phyloP scores from a whole-genome alignment of 2,888 invertebrate species.

The Caenorhabditis parvicauda region DNA sequence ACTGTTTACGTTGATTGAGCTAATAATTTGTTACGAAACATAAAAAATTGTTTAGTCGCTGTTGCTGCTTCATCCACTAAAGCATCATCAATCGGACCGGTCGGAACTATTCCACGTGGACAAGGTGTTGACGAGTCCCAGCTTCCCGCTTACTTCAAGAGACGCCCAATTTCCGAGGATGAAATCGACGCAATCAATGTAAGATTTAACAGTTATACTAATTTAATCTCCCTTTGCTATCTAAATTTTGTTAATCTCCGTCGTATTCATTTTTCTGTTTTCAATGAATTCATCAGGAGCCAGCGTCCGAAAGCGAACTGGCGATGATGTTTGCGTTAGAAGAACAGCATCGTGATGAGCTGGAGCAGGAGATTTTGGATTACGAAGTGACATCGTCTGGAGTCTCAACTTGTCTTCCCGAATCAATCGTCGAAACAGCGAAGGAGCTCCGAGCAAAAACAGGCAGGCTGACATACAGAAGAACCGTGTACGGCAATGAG shows the following conservation, averaged over 20 bases:
- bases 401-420: too few species aligned
- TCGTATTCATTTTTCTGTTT: slow-evolving; percentile 1
- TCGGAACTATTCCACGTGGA: slow-evolving; percentile 48
- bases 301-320: background rate
- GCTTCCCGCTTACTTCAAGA: slow-evolving; percentile 46
- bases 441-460: too few species aligned
- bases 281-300: background rate
- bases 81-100: slow-evolving; percentile 45
- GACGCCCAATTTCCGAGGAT: slow-evolving; percentile 45
- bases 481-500: slow-evolving; percentile 51
- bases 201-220: too few species aligned
- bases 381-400: too few species aligned
- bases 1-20: too few species aligned
- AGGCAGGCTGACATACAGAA: slow-evolving; percentile 36
- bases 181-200: slow-evolving; percentile 59
- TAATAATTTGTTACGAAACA: too few species aligned
- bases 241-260: slow-evolving; percentile 5
- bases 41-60: background rate
- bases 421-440: too few species aligned
- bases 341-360: too few species aligned
- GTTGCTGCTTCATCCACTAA: slow-evolving; percentile 13
- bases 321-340: background rate
- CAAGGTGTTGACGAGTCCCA: slow-evolving; percentile 38
- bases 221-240: background rate
- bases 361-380: too few species aligned